Conservation (phyloP, 2,888 invertebrate species). For the Diarsia brunnea region DNA sequence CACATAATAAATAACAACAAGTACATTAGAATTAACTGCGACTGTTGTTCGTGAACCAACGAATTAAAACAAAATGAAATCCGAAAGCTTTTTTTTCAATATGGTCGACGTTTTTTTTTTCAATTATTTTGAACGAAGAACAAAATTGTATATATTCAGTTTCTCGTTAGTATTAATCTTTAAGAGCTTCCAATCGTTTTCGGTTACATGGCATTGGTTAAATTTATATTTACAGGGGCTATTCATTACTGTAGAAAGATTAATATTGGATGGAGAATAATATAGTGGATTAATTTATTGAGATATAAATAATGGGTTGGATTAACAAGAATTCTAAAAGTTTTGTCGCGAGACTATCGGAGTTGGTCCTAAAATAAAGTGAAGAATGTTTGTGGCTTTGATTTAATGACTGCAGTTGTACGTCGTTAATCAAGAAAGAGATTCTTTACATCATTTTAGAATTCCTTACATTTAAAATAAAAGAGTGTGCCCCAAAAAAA, state of each 20-base stretch:
- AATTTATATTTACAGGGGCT: constrained; percentile 75
- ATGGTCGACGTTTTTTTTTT: constrained; percentile 9
- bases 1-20: not conserved
- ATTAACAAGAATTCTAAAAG: constrained; percentile 51
- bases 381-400: constrained; percentile 23
- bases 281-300: constrained; percentile 69
- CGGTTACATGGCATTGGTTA: constrained; percentile 69
- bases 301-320: constrained; percentile 66
- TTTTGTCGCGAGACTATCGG: constrained; percentile 25
- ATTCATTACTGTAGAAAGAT: constrained; percentile 77
- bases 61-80: constrained; percentile 25
- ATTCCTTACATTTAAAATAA: not conserved
- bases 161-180: constrained; percentile 61
- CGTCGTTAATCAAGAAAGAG: not conserved
- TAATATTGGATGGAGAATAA: constrained; percentile 70
- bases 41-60: constrained; percentile 18
- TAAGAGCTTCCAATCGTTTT: constrained; percentile 66
- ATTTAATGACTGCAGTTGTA: not conserved
- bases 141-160: constrained; percentile 54
- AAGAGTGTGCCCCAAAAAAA: not conserved
- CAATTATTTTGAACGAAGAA: constrained; percentile 36
- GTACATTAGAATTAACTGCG: not conserved
- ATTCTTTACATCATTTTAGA: not conserved
- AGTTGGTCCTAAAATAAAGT: constrained; percentile 4
- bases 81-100: constrained; percentile 5